Evolutionary conservation across 2,113 vertebrate genomes (phyloP).

Genomic region (Chionis minor): DNA sequence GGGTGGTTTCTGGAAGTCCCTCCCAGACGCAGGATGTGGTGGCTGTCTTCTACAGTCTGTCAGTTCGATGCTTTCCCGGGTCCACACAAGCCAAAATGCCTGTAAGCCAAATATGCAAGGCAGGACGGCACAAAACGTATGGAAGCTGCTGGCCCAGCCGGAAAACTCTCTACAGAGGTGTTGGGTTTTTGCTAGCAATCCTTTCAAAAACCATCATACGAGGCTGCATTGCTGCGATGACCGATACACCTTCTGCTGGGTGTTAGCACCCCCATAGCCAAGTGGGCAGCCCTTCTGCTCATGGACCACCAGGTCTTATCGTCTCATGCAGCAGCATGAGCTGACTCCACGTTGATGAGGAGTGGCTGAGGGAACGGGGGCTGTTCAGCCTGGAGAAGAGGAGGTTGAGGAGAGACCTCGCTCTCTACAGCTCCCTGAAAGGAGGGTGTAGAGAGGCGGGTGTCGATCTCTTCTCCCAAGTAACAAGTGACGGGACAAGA

Average conservation of each 20-base stretch:
- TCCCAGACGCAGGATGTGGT: not conserved
- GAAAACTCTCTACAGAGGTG: not conserved
- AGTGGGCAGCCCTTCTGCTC: not conserved
- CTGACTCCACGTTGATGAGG: not conserved
- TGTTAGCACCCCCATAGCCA: not conserved
- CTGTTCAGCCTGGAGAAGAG: no score
- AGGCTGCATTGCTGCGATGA: not conserved
- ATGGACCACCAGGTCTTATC: not conserved
- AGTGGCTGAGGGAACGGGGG: no score
- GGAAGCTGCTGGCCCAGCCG: not conserved
- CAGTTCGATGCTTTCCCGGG: not conserved
- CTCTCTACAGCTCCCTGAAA: no score
- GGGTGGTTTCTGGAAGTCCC: not conserved
- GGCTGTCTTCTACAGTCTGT: not conserved
- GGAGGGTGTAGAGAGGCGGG: no score
- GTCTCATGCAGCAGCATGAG: not conserved
- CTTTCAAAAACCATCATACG: rapidly evolving
- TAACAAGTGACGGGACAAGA: no score
- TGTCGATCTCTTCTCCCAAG: no score
- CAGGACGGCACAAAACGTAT: not conserved
- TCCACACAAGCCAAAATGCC: not conserved
- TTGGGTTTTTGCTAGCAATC: not conserved
- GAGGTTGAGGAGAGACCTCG: no score
- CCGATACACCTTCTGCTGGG: not conserved
- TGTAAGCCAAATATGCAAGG: not conserved